Percentiles rank a stretch among this genome's conserved stretches.
phyloP scores from a whole-genome alignment of 2,888 invertebrate species.

The Hypomecis punctinalis region DNA sequence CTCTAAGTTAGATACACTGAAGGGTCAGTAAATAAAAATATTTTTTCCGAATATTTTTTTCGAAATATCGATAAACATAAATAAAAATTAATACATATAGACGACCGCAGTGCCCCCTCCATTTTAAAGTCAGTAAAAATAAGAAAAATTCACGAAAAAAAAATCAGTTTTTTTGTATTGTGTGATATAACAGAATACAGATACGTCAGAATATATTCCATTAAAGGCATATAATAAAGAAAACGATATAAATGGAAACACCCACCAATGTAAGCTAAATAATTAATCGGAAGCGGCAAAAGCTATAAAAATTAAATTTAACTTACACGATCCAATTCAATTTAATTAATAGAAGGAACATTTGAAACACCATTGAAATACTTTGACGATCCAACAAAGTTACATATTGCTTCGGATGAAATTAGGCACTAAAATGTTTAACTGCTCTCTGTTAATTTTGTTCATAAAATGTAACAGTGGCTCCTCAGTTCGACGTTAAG shows the following conservation, averaged over 20 bases:
- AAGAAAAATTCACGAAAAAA: too few species aligned
- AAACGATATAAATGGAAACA: conserved; percentile 1
- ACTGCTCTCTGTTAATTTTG: background rate
- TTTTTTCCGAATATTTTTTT: too few species aligned
- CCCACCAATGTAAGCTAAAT: conserved; percentile 1
- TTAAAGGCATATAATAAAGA: background rate
- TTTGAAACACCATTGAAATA: conserved; percentile 22
- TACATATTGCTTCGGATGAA: background rate
- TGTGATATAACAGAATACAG: too few species aligned
- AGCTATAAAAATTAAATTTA: conserved; percentile 14
- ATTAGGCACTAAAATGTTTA: background rate
- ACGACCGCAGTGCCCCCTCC: too few species aligned
- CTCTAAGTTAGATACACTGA: too few species aligned
- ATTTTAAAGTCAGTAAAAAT: too few species aligned
- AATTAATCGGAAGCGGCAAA: conserved; percentile 14
- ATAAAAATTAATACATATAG: too few species aligned
- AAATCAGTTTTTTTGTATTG: too few species aligned
- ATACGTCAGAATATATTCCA: background rate
- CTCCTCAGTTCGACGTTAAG: background rate
- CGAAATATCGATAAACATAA: too few species aligned
- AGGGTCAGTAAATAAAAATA: too few species aligned
- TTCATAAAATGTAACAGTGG: background rate
- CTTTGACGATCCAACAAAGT: background rate
- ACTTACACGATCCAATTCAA: conserved; percentile 22
- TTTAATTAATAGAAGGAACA: conserved; percentile 30